phyloP scores from a whole-genome alignment of 2,113 vertebrate genomes.

The Bettongia penicillata region DNA sequence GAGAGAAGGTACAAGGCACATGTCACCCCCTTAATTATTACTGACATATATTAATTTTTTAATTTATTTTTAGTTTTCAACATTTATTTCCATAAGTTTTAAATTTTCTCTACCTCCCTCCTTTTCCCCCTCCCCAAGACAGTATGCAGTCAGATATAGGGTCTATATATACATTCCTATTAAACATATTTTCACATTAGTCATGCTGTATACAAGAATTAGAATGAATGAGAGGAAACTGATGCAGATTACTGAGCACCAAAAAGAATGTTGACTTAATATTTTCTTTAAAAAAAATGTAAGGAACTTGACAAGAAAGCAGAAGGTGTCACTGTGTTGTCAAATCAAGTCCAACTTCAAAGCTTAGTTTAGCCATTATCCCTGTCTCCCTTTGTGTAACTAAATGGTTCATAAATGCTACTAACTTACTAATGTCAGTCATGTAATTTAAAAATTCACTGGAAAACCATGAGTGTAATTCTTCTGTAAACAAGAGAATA shows the following conservation, averaged over 20 bases:
- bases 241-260: not conserved
- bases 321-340: not conserved
- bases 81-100: too few species aligned
- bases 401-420: constrained; percentile 18
- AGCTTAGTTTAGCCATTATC: not conserved
- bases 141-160: too few species aligned
- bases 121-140: too few species aligned
- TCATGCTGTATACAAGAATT: too few species aligned
- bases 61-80: too few species aligned
- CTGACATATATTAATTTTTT: not conserved
- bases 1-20: not conserved
- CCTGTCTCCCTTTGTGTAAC: constrained; percentile 34
- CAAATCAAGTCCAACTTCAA: constrained; percentile 5
- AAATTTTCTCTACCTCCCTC: too few species aligned
- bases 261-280: not conserved
- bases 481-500: constrained; percentile 29
- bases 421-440: constrained; percentile 13
- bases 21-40: not conserved
- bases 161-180: too few species aligned
- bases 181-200: too few species aligned
- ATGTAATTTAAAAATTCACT: constrained; percentile 4
- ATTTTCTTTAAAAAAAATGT: not conserved
- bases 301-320: constrained; percentile 35
- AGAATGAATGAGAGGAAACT: too few species aligned
- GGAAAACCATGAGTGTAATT: not conserved